A percentile compares a stretch with the other conserved stretches of the same genome.
Evolutionary conservation across 2,113 vertebrate species (phyloP).

Genomic region (Tragulus kanchil): DNA sequence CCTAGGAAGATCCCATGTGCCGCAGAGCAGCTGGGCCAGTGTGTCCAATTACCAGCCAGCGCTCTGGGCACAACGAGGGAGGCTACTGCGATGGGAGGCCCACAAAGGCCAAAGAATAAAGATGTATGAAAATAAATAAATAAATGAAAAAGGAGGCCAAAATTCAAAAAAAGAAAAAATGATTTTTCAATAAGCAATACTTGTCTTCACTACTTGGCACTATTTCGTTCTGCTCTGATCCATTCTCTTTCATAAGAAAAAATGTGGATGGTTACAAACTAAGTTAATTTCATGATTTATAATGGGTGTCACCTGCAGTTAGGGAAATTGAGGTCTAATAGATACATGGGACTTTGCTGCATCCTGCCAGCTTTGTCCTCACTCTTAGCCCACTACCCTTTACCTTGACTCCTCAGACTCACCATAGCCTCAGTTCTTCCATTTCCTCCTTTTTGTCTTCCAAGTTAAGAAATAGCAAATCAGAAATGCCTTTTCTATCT

Average conservation of each 20-base stretch:
- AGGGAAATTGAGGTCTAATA: background rate
- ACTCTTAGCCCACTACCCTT: background rate
- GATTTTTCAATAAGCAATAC: background rate
- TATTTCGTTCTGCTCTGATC: background rate
- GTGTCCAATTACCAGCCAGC: too few species aligned
- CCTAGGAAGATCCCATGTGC: too few species aligned
- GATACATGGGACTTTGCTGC: background rate
- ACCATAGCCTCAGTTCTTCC: background rate
- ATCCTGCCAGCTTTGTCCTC: background rate
- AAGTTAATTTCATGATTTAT: background rate
- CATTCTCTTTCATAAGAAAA: background rate
- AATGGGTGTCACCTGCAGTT: background rate
- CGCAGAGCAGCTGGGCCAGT: too few species aligned
- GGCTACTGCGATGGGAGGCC: too few species aligned
- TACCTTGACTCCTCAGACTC: background rate
- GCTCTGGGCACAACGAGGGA: too few species aligned
- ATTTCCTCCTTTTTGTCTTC: background rate
- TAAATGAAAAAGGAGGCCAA: too few species aligned
- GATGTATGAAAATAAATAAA: too few species aligned
- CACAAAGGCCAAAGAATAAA: too few species aligned
- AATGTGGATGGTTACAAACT: background rate
- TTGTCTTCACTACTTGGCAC: background rate
- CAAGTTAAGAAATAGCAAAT: slow-evolving; percentile 17
- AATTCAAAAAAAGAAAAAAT: background rate
- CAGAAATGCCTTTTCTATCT: background rate